These are phyloP conservation scores for Ophiothrix spiculata DNA, from an alignment of 35 echinoderm and acorn worm species.

Conservation along the genomic window DNA sequence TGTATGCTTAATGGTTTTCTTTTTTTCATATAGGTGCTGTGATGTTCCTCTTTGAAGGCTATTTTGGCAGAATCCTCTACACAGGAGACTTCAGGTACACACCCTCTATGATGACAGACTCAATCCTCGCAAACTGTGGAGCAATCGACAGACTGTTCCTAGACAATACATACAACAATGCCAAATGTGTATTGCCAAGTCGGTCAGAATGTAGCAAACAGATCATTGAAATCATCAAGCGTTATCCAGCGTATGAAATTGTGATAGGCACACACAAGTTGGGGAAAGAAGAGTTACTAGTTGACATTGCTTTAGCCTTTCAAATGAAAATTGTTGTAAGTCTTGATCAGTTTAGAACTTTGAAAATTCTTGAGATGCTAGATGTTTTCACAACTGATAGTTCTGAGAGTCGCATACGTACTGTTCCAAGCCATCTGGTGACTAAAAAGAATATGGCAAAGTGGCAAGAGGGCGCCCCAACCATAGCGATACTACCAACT, in stretches of 20 bases:
- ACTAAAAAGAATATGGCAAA: conserved; percentile 51
- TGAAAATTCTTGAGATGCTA: conserved; percentile 61
- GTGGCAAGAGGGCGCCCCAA: conserved; percentile 52
- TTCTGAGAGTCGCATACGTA: conserved; percentile 38
- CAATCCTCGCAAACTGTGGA: neutral
- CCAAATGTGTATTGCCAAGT: conserved; percentile 43
- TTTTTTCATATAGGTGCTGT: no score
- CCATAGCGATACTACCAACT: conserved; percentile 74
- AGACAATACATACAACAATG: conserved; percentile 91
- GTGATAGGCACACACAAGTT: conserved; percentile 73
- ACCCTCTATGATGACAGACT: conserved; percentile 47
- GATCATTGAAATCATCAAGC: conserved; percentile 53
- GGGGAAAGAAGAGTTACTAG: conserved; percentile 89
- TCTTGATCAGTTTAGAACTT: conserved; percentile 25
- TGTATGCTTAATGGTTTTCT: no score
- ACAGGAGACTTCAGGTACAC: conserved; percentile 81
- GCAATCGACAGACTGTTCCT: conserved; percentile 69
- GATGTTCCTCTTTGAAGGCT: conserved; percentile 96
- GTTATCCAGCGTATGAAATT: conserved; percentile 29
- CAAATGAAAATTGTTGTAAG: conserved; percentile 68
- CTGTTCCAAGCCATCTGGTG: conserved; percentile 42
- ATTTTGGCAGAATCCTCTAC: conserved; percentile 93
- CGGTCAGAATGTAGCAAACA: conserved; percentile 12
- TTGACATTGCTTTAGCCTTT: conserved; percentile 61
- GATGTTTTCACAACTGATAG: conserved; percentile 76